Percentiles rank a stretch among this genome's conserved stretches.
These are phyloP conservation scores for Sciurus vulgaris DNA, from an alignment of 2,797 vertebrate genomes.

Conservation along the genomic window DNA sequence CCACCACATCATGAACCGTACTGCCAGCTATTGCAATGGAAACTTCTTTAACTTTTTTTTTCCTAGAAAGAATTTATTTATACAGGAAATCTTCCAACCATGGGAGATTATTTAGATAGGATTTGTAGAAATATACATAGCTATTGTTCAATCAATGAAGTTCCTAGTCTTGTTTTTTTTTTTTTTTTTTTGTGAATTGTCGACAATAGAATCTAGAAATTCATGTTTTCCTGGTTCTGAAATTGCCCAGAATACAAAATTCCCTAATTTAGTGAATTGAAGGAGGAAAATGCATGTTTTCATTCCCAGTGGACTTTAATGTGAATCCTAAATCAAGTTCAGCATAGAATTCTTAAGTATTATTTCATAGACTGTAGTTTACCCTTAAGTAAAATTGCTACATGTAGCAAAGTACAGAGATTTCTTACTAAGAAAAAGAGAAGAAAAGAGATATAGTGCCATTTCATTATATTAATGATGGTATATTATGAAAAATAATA, in stretches of 20 bases:
- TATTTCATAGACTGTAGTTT: constrained; percentile 21
- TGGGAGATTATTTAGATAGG: constrained; percentile 74
- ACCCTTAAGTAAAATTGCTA: constrained; percentile 14
- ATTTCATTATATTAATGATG: constrained; percentile 3
- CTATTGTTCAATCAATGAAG: constrained; percentile 73
- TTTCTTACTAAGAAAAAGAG: constrained; percentile 1
- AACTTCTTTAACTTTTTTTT: constrained; percentile 63
- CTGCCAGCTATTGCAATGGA: constrained; percentile 61
- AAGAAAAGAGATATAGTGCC: background rate
- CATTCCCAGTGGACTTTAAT: constrained; percentile 34
- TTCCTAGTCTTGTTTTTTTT: constrained; percentile 77
- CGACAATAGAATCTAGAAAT: constrained; percentile 66
- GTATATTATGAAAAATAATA: background rate
- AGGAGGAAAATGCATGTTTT: constrained; percentile 68
- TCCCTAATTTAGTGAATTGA: constrained; percentile 56
- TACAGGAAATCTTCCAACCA: constrained; percentile 71
- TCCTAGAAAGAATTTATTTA: constrained; percentile 75
- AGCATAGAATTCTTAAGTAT: constrained; percentile 53
- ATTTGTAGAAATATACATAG: constrained; percentile 66
- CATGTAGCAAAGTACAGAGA: background rate
- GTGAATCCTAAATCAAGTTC: constrained; percentile 59
- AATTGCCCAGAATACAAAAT: constrained; percentile 71
- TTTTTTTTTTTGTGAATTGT: constrained; percentile 76
- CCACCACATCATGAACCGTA: constrained; percentile 28
- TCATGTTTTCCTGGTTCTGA: constrained; percentile 55